phyloP scores from a whole-genome alignment of 2,888 invertebrate species.

The Lamellibrachia columna region DNA sequence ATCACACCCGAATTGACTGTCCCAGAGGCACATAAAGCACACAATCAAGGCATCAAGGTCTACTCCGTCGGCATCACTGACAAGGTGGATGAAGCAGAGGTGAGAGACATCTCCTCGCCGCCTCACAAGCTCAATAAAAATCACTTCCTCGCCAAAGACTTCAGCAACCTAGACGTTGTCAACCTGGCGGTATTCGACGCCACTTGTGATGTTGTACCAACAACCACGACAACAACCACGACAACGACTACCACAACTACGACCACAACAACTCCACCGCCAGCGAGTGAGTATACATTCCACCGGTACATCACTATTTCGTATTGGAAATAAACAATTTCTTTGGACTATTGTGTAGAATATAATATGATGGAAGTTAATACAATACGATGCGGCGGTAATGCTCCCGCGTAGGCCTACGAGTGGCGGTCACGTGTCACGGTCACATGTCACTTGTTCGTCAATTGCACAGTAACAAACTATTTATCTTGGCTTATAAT shows the following conservation, averaged over 20 bases:
- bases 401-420: too few relatives aligned
- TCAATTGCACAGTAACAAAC: too few relatives aligned
- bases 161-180: not conserved
- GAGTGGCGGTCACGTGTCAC: too few relatives aligned
- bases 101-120: not conserved
- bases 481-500: too few relatives aligned
- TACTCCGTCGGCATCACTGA: constrained; percentile 18
- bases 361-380: too few relatives aligned
- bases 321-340: not conserved
- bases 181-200: not conserved
- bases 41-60: not conserved
- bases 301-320: not conserved
- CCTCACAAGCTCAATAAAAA: not conserved
- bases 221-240: not conserved
- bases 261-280: not conserved
- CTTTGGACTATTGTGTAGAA: too few relatives aligned
- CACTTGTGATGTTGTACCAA: not conserved
- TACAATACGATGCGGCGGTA: too few relatives aligned
- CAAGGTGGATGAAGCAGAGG: not conserved
- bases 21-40: constrained; percentile 33
- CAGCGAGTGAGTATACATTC: not conserved
- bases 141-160: constrained; percentile 3
- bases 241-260: not conserved
- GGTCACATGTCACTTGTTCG: too few relatives aligned
- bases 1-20: constrained; percentile 48